Conservation (phyloP, 2,888 invertebrate species). For the Stenodema calcarata region DNA sequence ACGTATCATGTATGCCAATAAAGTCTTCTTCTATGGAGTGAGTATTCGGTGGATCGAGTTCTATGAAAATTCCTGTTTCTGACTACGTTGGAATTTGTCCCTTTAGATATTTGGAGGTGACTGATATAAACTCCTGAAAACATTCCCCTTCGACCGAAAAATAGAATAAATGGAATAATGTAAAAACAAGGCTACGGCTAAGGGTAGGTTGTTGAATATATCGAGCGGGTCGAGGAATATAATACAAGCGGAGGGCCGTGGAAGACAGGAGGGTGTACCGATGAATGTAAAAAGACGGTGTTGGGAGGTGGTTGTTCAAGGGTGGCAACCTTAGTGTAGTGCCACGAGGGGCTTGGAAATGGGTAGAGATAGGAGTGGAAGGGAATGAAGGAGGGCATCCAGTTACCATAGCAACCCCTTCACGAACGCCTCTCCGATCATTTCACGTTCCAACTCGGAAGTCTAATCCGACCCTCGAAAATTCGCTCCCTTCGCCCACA, state of each 20-base stretch:
- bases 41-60: too few relatives aligned
- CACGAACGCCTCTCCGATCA: background rate
- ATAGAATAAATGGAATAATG: too few relatives aligned
- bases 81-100: too few relatives aligned
- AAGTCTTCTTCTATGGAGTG: too few relatives aligned
- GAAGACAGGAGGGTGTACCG: background rate
- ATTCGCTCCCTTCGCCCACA: background rate
- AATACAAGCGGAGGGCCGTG: background rate
- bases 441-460: conserved; percentile 1
- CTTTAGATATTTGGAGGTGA: too few relatives aligned
- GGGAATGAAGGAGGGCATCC: background rate
- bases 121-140: too few relatives aligned
- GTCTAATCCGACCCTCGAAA: background rate
- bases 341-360: background rate
- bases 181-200: background rate
- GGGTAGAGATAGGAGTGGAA: background rate
- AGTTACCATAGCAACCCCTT: conserved; percentile 15
- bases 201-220: conserved; percentile 20
- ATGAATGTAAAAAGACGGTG: background rate
- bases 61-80: too few relatives aligned
- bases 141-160: too few relatives aligned
- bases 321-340: background rate
- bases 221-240: background rate
- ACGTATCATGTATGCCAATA: too few relatives aligned
- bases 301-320: background rate